Evolutionary conservation across 1,140 invertebrate species (phyloP).

Genomic region (Hypothenemus hampei): DNA sequence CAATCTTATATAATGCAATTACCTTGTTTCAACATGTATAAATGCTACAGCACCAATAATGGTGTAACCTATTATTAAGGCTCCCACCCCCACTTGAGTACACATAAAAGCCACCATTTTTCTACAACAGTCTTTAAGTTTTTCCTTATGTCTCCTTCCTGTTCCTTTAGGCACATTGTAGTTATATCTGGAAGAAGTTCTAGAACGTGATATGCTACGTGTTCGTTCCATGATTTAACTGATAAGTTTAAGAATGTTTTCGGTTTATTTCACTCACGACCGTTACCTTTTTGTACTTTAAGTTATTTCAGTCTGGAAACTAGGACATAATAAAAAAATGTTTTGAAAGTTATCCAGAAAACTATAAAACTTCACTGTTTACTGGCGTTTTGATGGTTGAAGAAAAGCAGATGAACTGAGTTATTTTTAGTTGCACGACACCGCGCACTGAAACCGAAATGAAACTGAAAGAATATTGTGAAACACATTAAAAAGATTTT

Average conservation of each 20-base stretch:
- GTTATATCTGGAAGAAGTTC: conserved; percentile 8
- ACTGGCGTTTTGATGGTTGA: no score
- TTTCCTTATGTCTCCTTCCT: conserved; percentile 49
- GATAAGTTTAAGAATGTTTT: no score
- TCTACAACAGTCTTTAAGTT: conserved; percentile 74
- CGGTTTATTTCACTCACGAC: no score
- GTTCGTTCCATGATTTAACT: no score
- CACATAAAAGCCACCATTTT: conserved; percentile 88
- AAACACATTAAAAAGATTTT: conserved; percentile 7
- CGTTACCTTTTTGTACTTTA: neutral
- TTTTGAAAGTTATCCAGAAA: no score
- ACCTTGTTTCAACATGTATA: conserved; percentile 62
- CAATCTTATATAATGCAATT: neutral
- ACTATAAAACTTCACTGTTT: no score
- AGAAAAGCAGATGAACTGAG: conserved; percentile 3
- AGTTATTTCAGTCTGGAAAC: no score
- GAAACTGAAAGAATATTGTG: conserved; percentile 5
- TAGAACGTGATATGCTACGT: conserved; percentile 9
- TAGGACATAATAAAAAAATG: no score
- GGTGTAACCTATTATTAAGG: conserved; percentile 89
- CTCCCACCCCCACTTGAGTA: conserved; percentile 91
- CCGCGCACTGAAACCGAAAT: neutral
- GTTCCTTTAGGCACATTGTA: conserved; percentile 33
- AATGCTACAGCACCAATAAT: conserved; percentile 93
- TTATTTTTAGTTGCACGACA: conserved; percentile 5